A percentile compares a stretch with the other conserved stretches of the same genome.
Evolutionary conservation across 2,888 invertebrate species (phyloP).

Genomic region (Thecophora atra): DNA sequence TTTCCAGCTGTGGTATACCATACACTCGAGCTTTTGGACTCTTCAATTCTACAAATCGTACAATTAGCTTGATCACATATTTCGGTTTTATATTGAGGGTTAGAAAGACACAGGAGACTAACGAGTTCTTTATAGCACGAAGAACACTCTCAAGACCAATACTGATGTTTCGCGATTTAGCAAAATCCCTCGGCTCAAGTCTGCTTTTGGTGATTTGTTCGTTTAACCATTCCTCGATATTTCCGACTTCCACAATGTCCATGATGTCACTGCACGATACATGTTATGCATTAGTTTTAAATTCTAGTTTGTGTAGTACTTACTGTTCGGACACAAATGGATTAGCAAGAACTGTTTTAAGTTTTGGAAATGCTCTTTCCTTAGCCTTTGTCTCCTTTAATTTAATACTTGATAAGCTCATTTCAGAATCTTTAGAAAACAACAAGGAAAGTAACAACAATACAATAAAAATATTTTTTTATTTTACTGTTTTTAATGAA

Average conservation of each 20-base stretch:
- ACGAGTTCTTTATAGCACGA: constrained; percentile 51
- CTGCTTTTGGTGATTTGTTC: constrained; percentile 41
- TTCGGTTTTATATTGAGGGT: constrained; percentile 55
- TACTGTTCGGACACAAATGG: constrained; percentile 53
- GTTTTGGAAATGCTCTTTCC: constrained; percentile 53
- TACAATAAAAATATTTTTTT: too few relatives aligned
- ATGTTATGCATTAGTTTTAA: background rate
- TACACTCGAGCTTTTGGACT: constrained; percentile 51
- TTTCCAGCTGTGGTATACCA: constrained; percentile 54
- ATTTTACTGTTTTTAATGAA: too few relatives aligned
- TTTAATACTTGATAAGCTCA: constrained; percentile 53
- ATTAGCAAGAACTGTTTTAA: constrained; percentile 56
- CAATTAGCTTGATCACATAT: constrained; percentile 52
- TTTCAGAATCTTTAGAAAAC: constrained; percentile 28
- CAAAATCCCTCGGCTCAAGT: constrained; percentile 43
- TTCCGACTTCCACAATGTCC: constrained; percentile 46
- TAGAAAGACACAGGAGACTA: constrained; percentile 53
- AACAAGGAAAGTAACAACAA: too few relatives aligned
- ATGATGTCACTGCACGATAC: constrained; percentile 50
- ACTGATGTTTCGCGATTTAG: constrained; percentile 46
- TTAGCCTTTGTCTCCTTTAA: constrained; percentile 54
- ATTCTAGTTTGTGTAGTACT: constrained; percentile 15
- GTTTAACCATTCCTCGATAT: constrained; percentile 45
- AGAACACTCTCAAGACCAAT: constrained; percentile 55
- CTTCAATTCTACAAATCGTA: constrained; percentile 51